phyloP scores from a whole-genome alignment of 2,888 invertebrate genomes.

The Dasypolia templi region DNA sequence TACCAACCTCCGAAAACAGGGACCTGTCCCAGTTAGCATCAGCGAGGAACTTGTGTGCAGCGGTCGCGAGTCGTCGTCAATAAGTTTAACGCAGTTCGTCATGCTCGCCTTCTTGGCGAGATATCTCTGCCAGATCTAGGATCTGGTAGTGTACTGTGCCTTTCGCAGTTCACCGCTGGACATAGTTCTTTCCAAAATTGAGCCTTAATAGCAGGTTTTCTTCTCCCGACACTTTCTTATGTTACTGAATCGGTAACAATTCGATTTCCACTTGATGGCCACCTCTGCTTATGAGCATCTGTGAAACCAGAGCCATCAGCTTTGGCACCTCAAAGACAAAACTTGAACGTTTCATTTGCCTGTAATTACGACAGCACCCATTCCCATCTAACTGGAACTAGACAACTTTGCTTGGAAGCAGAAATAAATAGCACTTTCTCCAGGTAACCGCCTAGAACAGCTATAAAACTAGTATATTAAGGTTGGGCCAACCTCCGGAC shows the following conservation, averaged over 20 bases:
- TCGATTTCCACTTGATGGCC: too few relatives aligned
- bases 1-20: conserved; percentile 85
- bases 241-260: too few relatives aligned
- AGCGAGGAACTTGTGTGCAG: conserved; percentile 90
- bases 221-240: too few relatives aligned
- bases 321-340: neutral
- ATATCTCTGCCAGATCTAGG: conserved; percentile 86
- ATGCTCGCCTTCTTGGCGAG: conserved; percentile 89
- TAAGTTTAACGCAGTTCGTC: conserved; percentile 89
- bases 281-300: too few relatives aligned
- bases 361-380: neutral
- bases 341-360: neutral
- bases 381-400: neutral
- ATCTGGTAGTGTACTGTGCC: too few relatives aligned
- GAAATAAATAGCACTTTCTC: neutral
- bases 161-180: too few relatives aligned
- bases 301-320: too few relatives aligned
- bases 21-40: conserved; percentile 92
- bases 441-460: neutral
- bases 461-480: neutral
- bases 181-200: too few relatives aligned
- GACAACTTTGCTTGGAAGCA: neutral
- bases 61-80: conserved; percentile 86
- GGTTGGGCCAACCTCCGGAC: conserved; percentile 75
- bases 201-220: too few relatives aligned